phyloP scores from a whole-genome alignment of 2,113 vertebrate species.

The Heterocephalus glaber region DNA sequence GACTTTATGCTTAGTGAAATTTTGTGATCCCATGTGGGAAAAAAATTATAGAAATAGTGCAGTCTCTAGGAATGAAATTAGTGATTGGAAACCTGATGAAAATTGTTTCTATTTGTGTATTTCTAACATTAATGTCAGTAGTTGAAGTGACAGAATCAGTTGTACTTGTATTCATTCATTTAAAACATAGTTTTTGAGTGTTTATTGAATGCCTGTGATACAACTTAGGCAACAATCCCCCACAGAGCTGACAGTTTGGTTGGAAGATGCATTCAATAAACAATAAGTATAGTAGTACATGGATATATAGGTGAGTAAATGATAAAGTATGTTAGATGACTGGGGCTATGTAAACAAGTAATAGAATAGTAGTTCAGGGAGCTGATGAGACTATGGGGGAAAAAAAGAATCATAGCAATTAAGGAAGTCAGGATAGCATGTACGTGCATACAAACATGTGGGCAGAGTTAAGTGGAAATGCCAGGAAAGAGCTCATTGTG shows the following conservation, averaged over 20 bases:
- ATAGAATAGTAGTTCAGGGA: not conserved
- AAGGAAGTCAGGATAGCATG: not conserved
- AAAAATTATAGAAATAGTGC: not conserved
- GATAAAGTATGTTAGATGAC: not conserved
- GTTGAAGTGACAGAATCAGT: not conserved
- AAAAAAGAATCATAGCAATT: not conserved
- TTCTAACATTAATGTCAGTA: not conserved
- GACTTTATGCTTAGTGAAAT: slow-evolving; percentile 7
- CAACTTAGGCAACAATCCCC: not conserved
- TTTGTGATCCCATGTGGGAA: not conserved
- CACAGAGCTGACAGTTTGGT: not conserved
- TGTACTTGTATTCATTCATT: not conserved
- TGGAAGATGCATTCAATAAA: not conserved
- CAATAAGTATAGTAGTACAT: not conserved
- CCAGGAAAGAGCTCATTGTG: not conserved
- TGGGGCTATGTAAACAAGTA: not conserved
- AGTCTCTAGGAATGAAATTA: not conserved
- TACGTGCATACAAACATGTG: not conserved
- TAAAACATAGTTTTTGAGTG: not conserved
- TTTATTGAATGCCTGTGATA: not conserved
- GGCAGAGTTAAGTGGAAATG: not conserved
- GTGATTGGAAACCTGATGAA: not conserved
- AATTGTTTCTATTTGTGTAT: not conserved
- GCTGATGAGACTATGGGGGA: not conserved
- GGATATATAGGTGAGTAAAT: not conserved